A percentile compares a stretch with the other conserved stretches of the same genome.
Conservation (phyloP, 2,888 invertebrate genomes). For the Ecliptopera silaceata region DNA sequence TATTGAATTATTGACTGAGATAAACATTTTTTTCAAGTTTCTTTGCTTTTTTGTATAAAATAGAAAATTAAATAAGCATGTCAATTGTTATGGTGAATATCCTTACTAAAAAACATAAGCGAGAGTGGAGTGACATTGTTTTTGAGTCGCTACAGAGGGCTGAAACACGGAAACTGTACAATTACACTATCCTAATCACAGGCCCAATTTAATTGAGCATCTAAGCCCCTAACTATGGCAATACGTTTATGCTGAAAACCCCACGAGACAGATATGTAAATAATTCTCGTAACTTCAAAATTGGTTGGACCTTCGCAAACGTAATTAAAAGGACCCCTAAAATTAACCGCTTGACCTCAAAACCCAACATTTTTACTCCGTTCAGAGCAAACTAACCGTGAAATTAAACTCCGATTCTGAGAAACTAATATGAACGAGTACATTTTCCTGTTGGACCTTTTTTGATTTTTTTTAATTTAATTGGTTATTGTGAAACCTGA, state of each 20-base stretch:
- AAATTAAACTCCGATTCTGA: slow-evolving; percentile 62
- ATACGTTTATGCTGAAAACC: slow-evolving; percentile 20
- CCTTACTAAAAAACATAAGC: no score
- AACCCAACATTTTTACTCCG: slow-evolving; percentile 39
- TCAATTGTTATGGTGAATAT: no score
- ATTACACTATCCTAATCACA: background rate
- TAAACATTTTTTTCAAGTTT: no score
- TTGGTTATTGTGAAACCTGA: slow-evolving; percentile 13
- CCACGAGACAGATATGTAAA: slow-evolving; percentile 25
- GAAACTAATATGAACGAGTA: slow-evolving; percentile 56
- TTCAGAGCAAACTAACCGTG: slow-evolving; percentile 63
- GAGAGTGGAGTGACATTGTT: no score
- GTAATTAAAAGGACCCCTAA: slow-evolving; percentile 28
- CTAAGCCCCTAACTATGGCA: slow-evolving; percentile 1
- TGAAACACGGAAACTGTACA: background rate
- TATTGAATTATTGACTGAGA: no score
- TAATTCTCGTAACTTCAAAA: slow-evolving; percentile 21
- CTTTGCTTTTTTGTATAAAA: no score
- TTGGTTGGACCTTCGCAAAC: slow-evolving; percentile 25
- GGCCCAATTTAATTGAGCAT: background rate
- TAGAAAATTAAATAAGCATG: no score
- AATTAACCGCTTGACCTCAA: slow-evolving; percentile 39
- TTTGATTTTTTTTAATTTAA: slow-evolving; percentile 12
- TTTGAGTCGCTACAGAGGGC: no score
- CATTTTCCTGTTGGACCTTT: slow-evolving; percentile 44